Percentiles rank a stretch among this genome's conserved stretches.
Evolutionary conservation across 2,797 vertebrate species (phyloP).

Genomic region (Chelon labrosus): DNA sequence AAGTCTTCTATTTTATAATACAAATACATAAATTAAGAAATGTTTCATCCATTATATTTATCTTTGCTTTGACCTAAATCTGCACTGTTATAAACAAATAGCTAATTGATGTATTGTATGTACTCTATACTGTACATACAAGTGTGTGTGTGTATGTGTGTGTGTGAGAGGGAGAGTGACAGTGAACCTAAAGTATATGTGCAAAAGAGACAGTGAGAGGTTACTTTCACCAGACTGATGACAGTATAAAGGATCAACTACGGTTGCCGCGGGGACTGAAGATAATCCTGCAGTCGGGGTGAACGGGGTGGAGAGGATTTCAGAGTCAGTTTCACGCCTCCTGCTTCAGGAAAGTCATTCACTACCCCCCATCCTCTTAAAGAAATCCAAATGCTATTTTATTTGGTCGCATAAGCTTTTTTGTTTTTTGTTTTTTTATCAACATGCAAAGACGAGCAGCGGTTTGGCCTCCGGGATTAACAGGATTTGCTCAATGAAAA

Average conservation of each 20-base stretch:
- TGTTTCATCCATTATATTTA: too few species aligned
- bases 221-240: conserved; percentile 3
- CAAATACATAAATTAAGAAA: too few species aligned
- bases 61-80: too few species aligned
- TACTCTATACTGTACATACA: background rate
- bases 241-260: conserved; percentile 39
- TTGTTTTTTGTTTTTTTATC: conserved; percentile 3
- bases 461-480: background rate
- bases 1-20: too few species aligned
- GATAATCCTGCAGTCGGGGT: conserved; percentile 55
- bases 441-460: background rate
- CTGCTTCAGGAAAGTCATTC: conserved; percentile 35
- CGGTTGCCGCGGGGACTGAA: conserved; percentile 57
- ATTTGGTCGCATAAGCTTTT: conserved; percentile 2
- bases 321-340: conserved; percentile 38
- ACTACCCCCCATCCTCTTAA: background rate
- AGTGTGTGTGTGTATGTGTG: background rate
- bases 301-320: conserved; percentile 45
- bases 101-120: background rate
- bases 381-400: conserved; percentile 33
- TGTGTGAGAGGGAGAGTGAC: too few species aligned
- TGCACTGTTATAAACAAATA: background rate
- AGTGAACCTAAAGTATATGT: background rate
- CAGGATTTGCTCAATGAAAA: background rate
- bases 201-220: background rate